phyloP scores from a whole-genome alignment of 2,888 invertebrate species.

The Nycteola revayana region DNA sequence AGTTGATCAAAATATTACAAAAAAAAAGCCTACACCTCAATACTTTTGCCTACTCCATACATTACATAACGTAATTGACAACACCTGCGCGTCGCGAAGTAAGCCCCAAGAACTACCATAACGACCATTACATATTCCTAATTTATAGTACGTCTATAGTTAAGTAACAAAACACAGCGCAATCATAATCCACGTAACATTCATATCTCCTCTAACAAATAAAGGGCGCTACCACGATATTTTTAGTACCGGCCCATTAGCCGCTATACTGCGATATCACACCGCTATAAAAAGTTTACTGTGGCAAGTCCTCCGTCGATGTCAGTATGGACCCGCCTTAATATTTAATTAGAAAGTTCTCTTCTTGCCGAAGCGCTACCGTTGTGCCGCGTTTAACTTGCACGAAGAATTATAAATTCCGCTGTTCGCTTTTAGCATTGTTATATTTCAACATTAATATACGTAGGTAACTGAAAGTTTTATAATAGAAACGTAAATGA shows the following conservation, averaged over 20 bases:
- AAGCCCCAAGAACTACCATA: too few species aligned
- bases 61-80: too few species aligned
- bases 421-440: conserved; percentile 44
- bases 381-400: conserved; percentile 47
- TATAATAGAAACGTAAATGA: too few species aligned
- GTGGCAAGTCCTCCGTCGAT: conserved; percentile 38
- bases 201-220: too few species aligned
- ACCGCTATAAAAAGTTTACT: conserved; percentile 35
- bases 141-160: too few species aligned
- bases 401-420: conserved; percentile 60
- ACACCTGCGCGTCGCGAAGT: too few species aligned
- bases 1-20: too few species aligned
- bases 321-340: conserved; percentile 51
- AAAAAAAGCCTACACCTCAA: too few species aligned
- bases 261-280: conserved; percentile 28
- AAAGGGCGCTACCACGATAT: conserved; percentile 8
- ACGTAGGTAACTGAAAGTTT: conserved; percentile 31
- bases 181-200: too few species aligned
- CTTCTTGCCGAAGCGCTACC: conserved; percentile 36
- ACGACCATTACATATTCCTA: too few species aligned
- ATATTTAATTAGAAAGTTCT: conserved; percentile 71
- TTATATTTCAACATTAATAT: conserved; percentile 52
- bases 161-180: too few species aligned
- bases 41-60: too few species aligned
- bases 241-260: conserved; percentile 20